Base-by-base conservation (phyloP, 2,888 invertebrate genomes). In the Mesorhabditis sp. region DNA sequence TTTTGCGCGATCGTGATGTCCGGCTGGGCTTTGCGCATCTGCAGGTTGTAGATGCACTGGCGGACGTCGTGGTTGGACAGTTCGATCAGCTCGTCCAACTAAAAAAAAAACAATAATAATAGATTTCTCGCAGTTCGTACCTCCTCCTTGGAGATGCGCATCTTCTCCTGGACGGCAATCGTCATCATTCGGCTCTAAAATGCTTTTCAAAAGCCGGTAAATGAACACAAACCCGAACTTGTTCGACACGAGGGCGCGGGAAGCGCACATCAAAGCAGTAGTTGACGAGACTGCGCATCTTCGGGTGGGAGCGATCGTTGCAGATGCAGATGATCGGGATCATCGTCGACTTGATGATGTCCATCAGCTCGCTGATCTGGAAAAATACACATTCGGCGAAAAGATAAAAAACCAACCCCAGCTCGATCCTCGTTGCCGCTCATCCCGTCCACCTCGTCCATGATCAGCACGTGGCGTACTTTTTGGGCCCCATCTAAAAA, bases 381-480 rank as follows among this genome's bases (percentile, higher is more conserved):
- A 50, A 13, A 50, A 50, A 13, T 50, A n/a, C 6, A 15, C n/a
- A 15, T 62, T 62, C 15, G 2, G 2, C 63, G n/a, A 62, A n/a
- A 6, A 62, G 63, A 7, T n/a, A 15, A n/a, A 13, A 15, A 43
- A 70, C 80, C 61, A 41, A 98, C 90, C 62, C 98, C 98, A 42
- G 97, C 97, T 80, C 98, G 90, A 87, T 99, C 98, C 87, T 98
- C 95, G 86, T 97, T 98, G 4, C 97, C 97, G 0, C 95, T 93
- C 96, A 99, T 98, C 6, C 98, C 98, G 86, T 99, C 98, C 0
- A 99, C 97, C 90, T 99, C 98, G 85, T 99, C 98, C 98, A 99
- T 99, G n/a, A 99, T 90, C 5, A 99, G 87, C 13, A 94, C 94
- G 85, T 94, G 94, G 82, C 93, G 93, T 78, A 90, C 90, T 50